A percentile compares a stretch with the other conserved stretches of the same genome.
Conservation (phyloP, 2,797 vertebrate genomes). For the Ctenosaura bakeri region DNA sequence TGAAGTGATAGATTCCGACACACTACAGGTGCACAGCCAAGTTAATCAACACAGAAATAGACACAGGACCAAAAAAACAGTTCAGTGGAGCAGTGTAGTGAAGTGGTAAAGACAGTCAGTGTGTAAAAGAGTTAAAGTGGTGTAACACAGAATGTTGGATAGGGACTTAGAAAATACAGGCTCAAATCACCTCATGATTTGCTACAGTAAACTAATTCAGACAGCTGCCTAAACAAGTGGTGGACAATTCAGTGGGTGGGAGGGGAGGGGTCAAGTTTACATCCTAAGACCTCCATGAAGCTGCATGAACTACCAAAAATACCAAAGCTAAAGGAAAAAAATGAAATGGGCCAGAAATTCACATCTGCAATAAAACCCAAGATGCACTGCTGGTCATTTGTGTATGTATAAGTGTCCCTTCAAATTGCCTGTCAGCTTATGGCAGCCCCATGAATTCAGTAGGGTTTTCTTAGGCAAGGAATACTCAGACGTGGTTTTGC, state of each 20-base stretch:
- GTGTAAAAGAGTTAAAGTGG: not conserved
- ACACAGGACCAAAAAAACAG: not conserved
- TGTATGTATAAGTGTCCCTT: no score
- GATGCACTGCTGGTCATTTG: not conserved
- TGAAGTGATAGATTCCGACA: conserved; percentile 23
- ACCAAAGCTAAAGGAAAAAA: no score
- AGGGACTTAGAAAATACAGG: not conserved
- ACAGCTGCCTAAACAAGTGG: not conserved
- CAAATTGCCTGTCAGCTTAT: no score
- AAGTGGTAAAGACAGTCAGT: not conserved
- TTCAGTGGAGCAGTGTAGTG: not conserved
- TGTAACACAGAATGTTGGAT: not conserved
- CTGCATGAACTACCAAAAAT: no score
- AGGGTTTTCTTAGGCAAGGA: no score
- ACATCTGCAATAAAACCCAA: not conserved
- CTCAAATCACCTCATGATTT: not conserved
- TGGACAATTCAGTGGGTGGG: not conserved
- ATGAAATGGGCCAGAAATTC: no score
- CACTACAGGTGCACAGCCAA: not conserved
- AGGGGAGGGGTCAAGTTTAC: no score
- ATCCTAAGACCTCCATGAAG: no score
- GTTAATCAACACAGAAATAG: not conserved
- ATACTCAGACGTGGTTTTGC: no score
- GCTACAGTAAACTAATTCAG: not conserved
- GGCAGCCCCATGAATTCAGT: no score